These are phyloP conservation scores for Oriolus oriolus DNA, from an alignment of 2,113 vertebrate genomes.

Conservation along the genomic window DNA sequence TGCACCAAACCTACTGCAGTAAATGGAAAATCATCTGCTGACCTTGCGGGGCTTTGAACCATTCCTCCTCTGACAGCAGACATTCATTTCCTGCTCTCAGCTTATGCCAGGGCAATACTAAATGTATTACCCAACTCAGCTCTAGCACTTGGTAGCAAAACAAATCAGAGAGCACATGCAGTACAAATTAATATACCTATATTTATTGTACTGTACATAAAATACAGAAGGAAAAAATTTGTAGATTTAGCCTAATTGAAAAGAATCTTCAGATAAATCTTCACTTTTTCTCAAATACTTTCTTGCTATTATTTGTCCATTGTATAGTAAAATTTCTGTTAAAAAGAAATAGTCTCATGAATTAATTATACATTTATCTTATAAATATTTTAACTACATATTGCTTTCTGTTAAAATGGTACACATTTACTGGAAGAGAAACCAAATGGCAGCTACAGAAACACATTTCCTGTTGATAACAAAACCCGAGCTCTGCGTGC, in stretches of 20 bases:
- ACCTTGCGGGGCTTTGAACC: not conserved
- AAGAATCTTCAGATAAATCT: not conserved
- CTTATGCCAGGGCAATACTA: not conserved
- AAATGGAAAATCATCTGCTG: constrained; percentile 16
- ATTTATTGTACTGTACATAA: not conserved
- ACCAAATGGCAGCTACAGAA: constrained; percentile 7
- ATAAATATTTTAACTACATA: constrained; percentile 53
- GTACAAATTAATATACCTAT: not conserved
- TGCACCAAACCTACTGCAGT: not conserved
- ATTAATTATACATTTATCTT: constrained; percentile 23
- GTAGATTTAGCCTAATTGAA: not conserved
- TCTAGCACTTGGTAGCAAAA: not conserved
- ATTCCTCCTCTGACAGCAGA: constrained; percentile 1
- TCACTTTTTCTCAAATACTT: not conserved
- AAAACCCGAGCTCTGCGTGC: not conserved
- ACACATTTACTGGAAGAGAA: constrained; percentile 58
- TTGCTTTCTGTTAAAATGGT: constrained; percentile 39
- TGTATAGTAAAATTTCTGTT: not conserved
- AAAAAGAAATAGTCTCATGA: not conserved
- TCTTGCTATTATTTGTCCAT: not conserved
- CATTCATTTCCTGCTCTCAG: constrained; percentile 42
- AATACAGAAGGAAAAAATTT: not conserved
- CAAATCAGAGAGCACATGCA: not conserved
- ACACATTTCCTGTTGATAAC: not conserved
- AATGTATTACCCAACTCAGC: not conserved